Evolutionary conservation across 2,113 vertebrate species (phyloP), one percentile per base, ranked within the genome.

Genomic region (Penelope pileata): DNA sequence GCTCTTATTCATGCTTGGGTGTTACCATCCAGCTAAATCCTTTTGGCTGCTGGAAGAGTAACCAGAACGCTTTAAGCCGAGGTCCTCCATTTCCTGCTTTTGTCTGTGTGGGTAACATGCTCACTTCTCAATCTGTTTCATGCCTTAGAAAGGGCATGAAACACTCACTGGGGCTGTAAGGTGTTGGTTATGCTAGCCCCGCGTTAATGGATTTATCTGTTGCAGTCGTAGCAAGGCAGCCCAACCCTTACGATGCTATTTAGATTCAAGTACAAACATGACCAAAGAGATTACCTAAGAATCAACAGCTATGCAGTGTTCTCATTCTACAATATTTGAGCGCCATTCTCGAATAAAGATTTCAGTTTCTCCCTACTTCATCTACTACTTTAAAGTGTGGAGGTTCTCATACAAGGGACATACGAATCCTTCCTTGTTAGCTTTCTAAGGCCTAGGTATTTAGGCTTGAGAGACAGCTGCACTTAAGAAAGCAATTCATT

Each of bases 211-310:
- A 48, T 86, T 88, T 93, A 62, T 85, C 81, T 64, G 48, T 60
- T 81, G 42, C 78, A 89, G 83, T 27, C 77, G 43, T n/a, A 90
- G 26, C 34, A 51, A 30, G 40, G 67, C 80, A 82, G 83, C 92
- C 91, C 91, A 94, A 22, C 78, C 94, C 79, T 93, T 86, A 59
- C 81, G 67, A 70, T 94, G 62, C 36, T 85, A 4, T 91, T 91
- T 73, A 78, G 30, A n/a, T 69, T 95, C 97, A 97, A 96, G 96
- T 94, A 85, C 48, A 59, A 83, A 94, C 95, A 95, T 0, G 94
- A 91, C 84, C 68, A 16, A 42, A 88, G 10, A 60, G 85, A 74
- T 95, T 93, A 88, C 56, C 23, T 78, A 86, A 96, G 85, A 78
- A 32, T 22, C 3, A 16, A 59, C 83, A 94, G 2, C 74, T 83